These are phyloP conservation scores for Drosophila baimaii DNA, from an alignment of 1,140 invertebrate genomes.

Conservation along the genomic window DNA sequence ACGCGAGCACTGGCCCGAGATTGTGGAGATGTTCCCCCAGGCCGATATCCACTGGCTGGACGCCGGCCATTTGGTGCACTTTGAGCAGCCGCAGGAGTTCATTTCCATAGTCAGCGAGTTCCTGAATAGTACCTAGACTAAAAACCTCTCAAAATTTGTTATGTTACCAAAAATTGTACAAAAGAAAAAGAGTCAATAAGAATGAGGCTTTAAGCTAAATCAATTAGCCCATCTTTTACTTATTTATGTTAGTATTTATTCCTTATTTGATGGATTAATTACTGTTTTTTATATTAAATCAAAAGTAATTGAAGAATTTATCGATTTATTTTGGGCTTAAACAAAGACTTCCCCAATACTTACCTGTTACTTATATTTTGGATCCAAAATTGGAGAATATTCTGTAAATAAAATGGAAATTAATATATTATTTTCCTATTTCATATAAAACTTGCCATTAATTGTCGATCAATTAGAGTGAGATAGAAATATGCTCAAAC, in stretches of 20 bases:
- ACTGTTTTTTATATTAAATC: too few species aligned
- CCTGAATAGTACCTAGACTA: conserved; percentile 60
- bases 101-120: conserved; percentile 87
- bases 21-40: conserved; percentile 91
- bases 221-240: not conserved
- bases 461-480: not conserved
- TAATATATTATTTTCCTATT: not conserved
- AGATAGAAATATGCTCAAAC: not conserved
- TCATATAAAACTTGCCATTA: too few species aligned
- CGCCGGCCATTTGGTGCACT: conserved; percentile 96
- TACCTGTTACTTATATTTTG: not conserved
- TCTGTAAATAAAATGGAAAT: too few species aligned
- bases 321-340: too few species aligned
- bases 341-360: too few species aligned
- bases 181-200: conserved; percentile 20
- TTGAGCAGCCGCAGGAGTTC: conserved; percentile 94
- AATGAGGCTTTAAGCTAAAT: conserved; percentile 22
- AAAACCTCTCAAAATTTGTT: conserved; percentile 2
- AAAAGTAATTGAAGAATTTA: not conserved
- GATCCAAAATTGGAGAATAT: too few species aligned
- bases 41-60: conserved; percentile 90
- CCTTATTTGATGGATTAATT: too few species aligned
- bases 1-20: conserved; percentile 88
- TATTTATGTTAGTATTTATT: not conserved
- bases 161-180: conserved; percentile 7